Conservation (phyloP, 1,140 invertebrate genomes). For the Temnothorax curvispinosus region DNA sequence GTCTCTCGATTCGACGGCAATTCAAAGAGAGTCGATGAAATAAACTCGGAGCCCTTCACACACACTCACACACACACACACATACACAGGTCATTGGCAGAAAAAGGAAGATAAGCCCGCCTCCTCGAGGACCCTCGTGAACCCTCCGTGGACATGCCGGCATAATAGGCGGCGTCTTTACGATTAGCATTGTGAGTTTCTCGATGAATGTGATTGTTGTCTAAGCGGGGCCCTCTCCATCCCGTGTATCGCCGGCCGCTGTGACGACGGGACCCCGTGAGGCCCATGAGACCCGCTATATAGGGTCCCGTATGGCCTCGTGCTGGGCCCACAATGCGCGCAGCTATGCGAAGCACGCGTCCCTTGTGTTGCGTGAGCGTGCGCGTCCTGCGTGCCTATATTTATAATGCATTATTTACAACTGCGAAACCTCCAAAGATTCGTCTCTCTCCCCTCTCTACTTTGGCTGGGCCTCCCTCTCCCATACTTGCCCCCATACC, state of each 20-base stretch:
- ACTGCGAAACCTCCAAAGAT: conserved; percentile 77
- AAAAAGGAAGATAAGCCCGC: conserved; percentile 72
- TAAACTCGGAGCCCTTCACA: conserved; percentile 63
- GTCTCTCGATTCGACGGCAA: conserved; percentile 75
- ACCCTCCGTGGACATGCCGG: conserved; percentile 73
- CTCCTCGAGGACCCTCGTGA: conserved; percentile 68
- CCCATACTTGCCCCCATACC: conserved; percentile 1
- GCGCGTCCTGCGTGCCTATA: conserved; percentile 82
- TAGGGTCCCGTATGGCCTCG: conserved; percentile 76
- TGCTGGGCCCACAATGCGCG: conserved; percentile 82
- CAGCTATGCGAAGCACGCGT: conserved; percentile 85
- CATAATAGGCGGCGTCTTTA: conserved; percentile 86
- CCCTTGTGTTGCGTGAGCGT: conserved; percentile 80
- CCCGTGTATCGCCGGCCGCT: conserved; percentile 73
- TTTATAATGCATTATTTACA: conserved; percentile 86
- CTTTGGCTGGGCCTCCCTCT: conserved; percentile 10
- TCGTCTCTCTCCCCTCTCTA: conserved; percentile 42
- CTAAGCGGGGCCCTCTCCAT: conserved; percentile 78
- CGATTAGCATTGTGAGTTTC: conserved; percentile 85
- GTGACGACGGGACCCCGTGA: conserved; percentile 63
- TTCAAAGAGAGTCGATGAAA: conserved; percentile 75
- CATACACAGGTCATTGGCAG: conserved; percentile 64
- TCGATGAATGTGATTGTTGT: conserved; percentile 86
- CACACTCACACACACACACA: background rate
- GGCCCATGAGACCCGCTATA: conserved; percentile 52